phyloP scores from a whole-genome alignment of 2,113 vertebrate species.

The Mesitornis unicolor region DNA sequence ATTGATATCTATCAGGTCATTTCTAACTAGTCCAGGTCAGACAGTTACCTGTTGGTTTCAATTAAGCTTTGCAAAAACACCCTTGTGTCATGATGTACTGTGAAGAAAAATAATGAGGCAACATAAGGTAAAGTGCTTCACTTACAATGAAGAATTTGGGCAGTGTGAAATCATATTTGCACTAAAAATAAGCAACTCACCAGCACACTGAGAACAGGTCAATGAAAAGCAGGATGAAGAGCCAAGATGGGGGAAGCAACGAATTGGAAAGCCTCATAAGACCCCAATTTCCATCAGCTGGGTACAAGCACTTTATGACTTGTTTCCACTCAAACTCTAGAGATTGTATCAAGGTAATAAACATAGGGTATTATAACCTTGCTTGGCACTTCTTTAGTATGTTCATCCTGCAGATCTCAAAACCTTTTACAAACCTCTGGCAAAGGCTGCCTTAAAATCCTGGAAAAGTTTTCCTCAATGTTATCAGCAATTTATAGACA shows the following conservation, averaged over 20 bases:
- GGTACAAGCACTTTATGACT: not conserved
- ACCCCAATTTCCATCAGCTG: not conserved
- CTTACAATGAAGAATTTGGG: not conserved
- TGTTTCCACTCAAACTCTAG: not conserved
- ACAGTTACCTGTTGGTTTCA: conserved; percentile 36
- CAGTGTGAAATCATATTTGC: not conserved
- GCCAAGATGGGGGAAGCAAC: not conserved
- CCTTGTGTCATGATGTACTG: not conserved
- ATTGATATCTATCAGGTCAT: not conserved
- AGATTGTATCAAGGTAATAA: not conserved
- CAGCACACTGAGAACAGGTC: not conserved
- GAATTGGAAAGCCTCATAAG: not conserved
- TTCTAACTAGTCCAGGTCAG: not conserved
- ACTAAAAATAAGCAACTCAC: not conserved
- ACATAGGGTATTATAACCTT: not conserved
- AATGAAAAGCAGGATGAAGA: not conserved
- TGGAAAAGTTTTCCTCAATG: not conserved
- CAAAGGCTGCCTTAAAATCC: not conserved
- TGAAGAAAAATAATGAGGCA: conserved; percentile 36
- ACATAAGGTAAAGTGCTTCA: not conserved
- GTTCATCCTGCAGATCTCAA: not conserved
- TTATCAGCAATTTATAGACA: not conserved
- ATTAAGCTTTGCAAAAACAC: not conserved
- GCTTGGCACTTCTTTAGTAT: not conserved
- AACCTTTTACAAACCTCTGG: not conserved